Conservation (phyloP, 2,113 vertebrate genomes). For the Equus przewalskii region DNA sequence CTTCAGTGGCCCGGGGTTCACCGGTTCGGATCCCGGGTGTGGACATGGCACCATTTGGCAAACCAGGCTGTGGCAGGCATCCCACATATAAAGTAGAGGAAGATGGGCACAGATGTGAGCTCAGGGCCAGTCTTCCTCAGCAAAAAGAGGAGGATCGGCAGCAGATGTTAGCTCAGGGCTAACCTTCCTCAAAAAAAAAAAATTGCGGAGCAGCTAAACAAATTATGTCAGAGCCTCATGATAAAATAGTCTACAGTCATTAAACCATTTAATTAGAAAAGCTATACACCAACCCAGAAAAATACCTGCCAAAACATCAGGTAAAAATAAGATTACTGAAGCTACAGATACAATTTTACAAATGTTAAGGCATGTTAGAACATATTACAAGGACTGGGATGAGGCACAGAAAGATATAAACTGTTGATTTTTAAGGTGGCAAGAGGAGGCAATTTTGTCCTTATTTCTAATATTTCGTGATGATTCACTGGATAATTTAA, state of each 20-base stretch:
- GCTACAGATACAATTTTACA: neutral
- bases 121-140: too few species aligned
- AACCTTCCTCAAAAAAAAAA: too few species aligned
- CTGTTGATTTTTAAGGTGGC: neutral
- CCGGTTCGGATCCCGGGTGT: too few species aligned
- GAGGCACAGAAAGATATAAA: neutral
- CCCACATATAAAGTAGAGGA: too few species aligned
- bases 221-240: neutral
- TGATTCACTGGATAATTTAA: neutral
- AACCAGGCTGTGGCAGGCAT: too few species aligned
- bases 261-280: neutral
- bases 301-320: neutral
- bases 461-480: slow-evolving; percentile 28
- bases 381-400: neutral
- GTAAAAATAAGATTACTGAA: slow-evolving; percentile 27
- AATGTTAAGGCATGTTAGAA: neutral
- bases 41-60: too few species aligned
- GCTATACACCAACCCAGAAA: neutral
- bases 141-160: too few species aligned
- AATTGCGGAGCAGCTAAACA: neutral
- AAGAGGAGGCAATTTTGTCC: neutral
- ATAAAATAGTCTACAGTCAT: slow-evolving; percentile 9
- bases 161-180: too few species aligned
- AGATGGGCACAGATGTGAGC: too few species aligned
- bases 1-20: too few species aligned